phyloP scores from a whole-genome alignment of 1,140 invertebrate species.

The Leptinotarsa lineolata region DNA sequence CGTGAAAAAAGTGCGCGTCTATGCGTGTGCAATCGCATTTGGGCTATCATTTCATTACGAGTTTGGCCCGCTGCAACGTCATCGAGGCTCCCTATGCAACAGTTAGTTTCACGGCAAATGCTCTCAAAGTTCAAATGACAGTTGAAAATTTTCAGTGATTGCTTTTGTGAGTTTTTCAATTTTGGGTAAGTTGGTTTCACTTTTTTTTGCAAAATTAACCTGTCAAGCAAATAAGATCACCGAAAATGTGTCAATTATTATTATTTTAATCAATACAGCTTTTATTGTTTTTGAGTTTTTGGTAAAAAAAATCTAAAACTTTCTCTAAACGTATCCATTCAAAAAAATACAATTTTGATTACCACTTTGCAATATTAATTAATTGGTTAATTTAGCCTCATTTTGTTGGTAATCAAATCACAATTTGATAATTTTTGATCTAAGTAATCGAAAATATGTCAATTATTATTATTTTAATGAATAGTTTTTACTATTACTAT shows the following conservation, averaged over 20 bases:
- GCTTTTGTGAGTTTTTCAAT: neutral
- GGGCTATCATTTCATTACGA: conserved; percentile 15
- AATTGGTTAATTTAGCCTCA: too few species aligned
- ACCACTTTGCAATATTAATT: too few species aligned
- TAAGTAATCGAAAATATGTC: too few species aligned
- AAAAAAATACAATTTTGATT: too few species aligned
- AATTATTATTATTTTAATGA: too few species aligned
- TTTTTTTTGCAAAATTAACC: neutral
- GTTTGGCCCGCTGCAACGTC: conserved; percentile 40
- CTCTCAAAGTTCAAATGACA: conserved; percentile 21
- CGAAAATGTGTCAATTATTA: neutral
- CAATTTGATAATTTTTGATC: too few species aligned
- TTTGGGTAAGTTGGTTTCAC: neutral
- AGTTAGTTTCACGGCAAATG: conserved; percentile 31
- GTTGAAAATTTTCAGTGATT: neutral
- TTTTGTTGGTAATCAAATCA: too few species aligned
- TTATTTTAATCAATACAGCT: too few species aligned
- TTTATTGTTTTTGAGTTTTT: too few species aligned
- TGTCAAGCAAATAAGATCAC: neutral
- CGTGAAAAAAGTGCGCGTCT: conserved; percentile 47
- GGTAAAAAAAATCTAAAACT: too few species aligned
- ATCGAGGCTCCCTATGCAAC: conserved; percentile 27
- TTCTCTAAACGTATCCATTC: too few species aligned
- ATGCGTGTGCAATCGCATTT: conserved; percentile 34
- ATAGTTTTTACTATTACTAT: too few species aligned